Percentiles rank a stretch among this genome's conserved stretches.
phyloP scores from a whole-genome alignment of 2,797 vertebrate genomes.

The Poecilia gillii region DNA sequence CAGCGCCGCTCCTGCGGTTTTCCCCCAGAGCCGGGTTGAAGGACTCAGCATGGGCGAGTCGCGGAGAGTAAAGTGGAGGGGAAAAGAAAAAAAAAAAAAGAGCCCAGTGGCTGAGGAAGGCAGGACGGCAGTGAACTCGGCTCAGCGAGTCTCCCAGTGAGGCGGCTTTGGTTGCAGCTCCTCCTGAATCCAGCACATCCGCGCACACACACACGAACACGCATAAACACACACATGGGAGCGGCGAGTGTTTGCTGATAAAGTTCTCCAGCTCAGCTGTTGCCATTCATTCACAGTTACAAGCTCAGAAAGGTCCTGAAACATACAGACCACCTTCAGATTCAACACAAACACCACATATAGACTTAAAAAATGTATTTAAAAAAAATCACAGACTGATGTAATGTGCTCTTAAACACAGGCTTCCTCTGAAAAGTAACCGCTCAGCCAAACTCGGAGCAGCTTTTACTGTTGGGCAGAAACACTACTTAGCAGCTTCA shows the following conservation, averaged over 20 bases:
- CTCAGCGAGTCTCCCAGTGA: slow-evolving; percentile 51
- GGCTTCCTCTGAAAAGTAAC: not conserved
- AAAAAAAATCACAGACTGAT: not conserved
- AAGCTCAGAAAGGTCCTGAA: slow-evolving; percentile 40
- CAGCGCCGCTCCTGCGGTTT: slow-evolving; percentile 39
- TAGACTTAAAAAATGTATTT: not conserved
- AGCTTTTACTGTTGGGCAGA: slow-evolving; percentile 29
- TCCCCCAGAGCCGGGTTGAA: slow-evolving; percentile 22
- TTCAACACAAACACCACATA: slow-evolving; percentile 27
- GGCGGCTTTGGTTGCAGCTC: slow-evolving; percentile 73
- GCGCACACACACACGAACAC: slow-evolving; percentile 32
- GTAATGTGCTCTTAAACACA: slow-evolving; percentile 21
- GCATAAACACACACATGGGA: slow-evolving; percentile 31
- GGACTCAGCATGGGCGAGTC: slow-evolving; percentile 51
- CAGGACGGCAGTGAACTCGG: slow-evolving; percentile 63
- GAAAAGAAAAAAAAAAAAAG: slow-evolving; percentile 48
- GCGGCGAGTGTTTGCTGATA: slow-evolving; percentile 62
- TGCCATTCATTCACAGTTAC: slow-evolving; percentile 79
- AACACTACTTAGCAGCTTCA: not conserved
- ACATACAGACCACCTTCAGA: slow-evolving; percentile 37
- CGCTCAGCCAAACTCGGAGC: slow-evolving; percentile 24
- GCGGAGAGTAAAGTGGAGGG: slow-evolving; percentile 34
- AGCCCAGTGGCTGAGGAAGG: slow-evolving; percentile 55
- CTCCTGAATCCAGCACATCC: slow-evolving; percentile 55
- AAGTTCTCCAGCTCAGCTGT: slow-evolving; percentile 85